Evolutionary conservation across 1,140 invertebrate genomes (phyloP).

Genomic region (Aphidius gifuensis): DNA sequence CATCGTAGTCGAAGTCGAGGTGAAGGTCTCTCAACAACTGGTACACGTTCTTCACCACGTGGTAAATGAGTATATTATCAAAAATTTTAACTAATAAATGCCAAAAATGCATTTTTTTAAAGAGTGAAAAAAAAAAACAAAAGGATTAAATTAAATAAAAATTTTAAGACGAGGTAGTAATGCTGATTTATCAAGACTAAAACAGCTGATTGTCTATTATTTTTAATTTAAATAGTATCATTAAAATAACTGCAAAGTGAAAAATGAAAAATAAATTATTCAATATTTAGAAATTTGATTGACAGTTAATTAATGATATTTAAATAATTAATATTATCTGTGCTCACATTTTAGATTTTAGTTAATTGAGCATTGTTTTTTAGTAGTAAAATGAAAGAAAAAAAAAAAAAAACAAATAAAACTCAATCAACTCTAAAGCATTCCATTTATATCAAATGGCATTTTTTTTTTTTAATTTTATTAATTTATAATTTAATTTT

Average conservation of each 20-base stretch:
- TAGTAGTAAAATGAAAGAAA: neutral
- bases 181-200: slow-evolving; percentile 47
- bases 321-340: slow-evolving; percentile 29
- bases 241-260: too few species aligned
- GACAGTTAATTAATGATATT: slow-evolving; percentile 41
- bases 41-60: slow-evolving; percentile 43
- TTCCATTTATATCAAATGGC: too few species aligned
- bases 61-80: slow-evolving; percentile 40
- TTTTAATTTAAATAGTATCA: too few species aligned
- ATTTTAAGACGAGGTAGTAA: slow-evolving; percentile 41
- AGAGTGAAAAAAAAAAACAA: neutral
- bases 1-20: slow-evolving; percentile 52
- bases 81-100: slow-evolving; percentile 47
- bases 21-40: slow-evolving; percentile 44
- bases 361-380: neutral
- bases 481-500: too few species aligned
- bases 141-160: slow-evolving; percentile 18
- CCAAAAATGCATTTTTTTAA: slow-evolving; percentile 40
- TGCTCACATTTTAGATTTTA: too few species aligned
- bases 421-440: too few species aligned
- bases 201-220: slow-evolving; percentile 44
- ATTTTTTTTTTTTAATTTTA: too few species aligned
- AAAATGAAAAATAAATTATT: too few species aligned
- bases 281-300: too few species aligned
- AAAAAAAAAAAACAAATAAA: too few species aligned